Evolutionary conservation across 1,140 invertebrate species (phyloP), one percentile per base, ranked within the genome.

Genomic region (Diabrotica undecimpunctata): DNA sequence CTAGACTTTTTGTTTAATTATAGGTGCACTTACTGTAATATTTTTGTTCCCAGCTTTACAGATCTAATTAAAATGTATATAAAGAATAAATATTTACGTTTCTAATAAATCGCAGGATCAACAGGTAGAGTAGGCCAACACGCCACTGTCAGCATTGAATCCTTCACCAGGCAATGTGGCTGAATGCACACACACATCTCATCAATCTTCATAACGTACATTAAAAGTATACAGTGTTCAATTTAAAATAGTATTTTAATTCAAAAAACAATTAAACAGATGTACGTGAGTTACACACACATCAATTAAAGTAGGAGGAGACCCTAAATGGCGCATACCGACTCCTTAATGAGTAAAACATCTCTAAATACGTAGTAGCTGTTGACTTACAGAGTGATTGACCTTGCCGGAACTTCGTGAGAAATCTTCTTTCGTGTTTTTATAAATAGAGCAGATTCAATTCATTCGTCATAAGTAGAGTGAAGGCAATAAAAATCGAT

Each of bases 231-330:
- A 11, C 35, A 11, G 54, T 25, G 54, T 25, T 25, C 35, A 12
- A 56, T 14, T 35, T 56, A 7, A 11, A 56, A 56, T 56, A 56
- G 54, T 56, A 56, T 66, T 65, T 69, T 69, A 66, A 69, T 69
- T 66, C 68, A 66, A 69, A 69, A 60, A 65, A 65, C 68, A 69
- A 69, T 69, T 66, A 66, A 69, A 57, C 68, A 69, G 64, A 69
- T 69, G 68, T 61, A 69, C 61, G 65, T 61, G 68, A 66, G 65
- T 69, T 65, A 66, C 25, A 25, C 61, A 64, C 68, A 69, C 64
- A 69, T 66, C 68, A 69, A 69, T 69, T 69, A 66, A 69, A 61
- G n/a, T 69, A 56, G 61, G 63, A 61, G 60, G 65, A 61, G 67
- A 68, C 60, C 63, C 61, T 66, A 66, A 64, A 66, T 64, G 62